phyloP scores from a whole-genome alignment of 2,113 vertebrate species.

The Haplochromis burtoni region DNA sequence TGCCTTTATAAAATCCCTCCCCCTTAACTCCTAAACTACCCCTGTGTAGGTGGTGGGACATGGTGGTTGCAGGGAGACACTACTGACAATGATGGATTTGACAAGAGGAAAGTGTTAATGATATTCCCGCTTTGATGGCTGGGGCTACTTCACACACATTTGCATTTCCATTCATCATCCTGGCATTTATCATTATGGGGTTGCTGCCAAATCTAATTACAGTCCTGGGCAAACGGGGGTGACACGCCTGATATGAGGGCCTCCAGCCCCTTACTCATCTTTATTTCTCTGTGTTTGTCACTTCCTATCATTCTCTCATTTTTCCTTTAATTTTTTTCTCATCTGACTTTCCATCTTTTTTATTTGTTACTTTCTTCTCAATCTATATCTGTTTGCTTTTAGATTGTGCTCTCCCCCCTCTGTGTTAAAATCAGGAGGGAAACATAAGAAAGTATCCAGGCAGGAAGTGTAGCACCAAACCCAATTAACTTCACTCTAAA shows the following conservation, averaged over 20 bases:
- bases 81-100: slow-evolving; percentile 93
- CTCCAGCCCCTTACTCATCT: slow-evolving; percentile 70
- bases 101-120: slow-evolving; percentile 93
- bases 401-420: not conserved
- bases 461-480: slow-evolving; percentile 85
- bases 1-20: not conserved
- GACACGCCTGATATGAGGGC: slow-evolving; percentile 73
- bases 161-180: slow-evolving; percentile 98
- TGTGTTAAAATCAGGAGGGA: slow-evolving; percentile 45
- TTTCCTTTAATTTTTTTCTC: slow-evolving; percentile 36
- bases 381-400: slow-evolving; percentile 34
- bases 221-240: slow-evolving; percentile 85
- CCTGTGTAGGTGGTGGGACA: slow-evolving; percentile 67
- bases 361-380: slow-evolving; percentile 16
- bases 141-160: slow-evolving; percentile 89
- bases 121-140: slow-evolving; percentile 83
- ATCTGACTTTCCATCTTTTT: slow-evolving; percentile 2
- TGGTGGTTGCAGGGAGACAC: slow-evolving; percentile 64
- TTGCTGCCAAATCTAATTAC: slow-evolving; percentile 98
- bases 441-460: slow-evolving; percentile 78
- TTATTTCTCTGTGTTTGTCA: slow-evolving; percentile 46
- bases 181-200: slow-evolving; percentile 89
- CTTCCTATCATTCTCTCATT: slow-evolving; percentile 34
- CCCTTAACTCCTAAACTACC: slow-evolving; percentile 51
- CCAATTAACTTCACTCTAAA: slow-evolving; percentile 87